phyloP scores from a whole-genome alignment of 2,113 vertebrate species.

The Thermophis baileyi region DNA sequence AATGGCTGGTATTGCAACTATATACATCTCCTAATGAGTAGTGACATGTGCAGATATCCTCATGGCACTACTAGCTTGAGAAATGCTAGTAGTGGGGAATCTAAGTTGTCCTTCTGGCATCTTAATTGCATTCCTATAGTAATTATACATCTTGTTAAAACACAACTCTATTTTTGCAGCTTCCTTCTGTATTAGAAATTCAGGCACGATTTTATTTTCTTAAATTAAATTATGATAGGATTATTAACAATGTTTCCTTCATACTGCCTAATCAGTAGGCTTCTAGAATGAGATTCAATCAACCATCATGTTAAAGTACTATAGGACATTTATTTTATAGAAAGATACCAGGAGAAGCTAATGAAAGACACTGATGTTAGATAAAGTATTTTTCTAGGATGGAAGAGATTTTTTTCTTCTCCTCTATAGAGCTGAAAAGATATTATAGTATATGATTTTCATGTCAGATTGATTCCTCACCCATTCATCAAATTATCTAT shows the following conservation, averaged over 20 bases:
- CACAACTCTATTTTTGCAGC: not conserved
- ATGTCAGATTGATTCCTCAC: not conserved
- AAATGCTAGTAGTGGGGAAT: not conserved
- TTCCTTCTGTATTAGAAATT: not conserved
- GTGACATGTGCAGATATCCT: not conserved
- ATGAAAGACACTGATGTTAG: not conserved
- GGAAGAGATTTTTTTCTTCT: not conserved
- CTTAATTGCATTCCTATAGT: conserved; percentile 3
- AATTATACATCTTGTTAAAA: conserved; percentile 21
- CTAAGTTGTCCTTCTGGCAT: not conserved
- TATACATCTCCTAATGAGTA: not conserved
- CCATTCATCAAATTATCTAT: not conserved
- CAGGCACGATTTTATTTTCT: not conserved
- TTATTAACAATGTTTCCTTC: not conserved
- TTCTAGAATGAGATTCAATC: not conserved
- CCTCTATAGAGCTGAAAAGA: not conserved
- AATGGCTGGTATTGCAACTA: not conserved
- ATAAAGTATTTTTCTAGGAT: not conserved
- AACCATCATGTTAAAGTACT: not conserved
- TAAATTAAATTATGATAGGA: conserved; percentile 7
- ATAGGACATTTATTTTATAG: not conserved
- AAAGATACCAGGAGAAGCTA: not conserved
- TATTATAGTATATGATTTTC: not conserved
- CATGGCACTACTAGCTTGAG: not conserved
- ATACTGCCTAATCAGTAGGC: not conserved